Conservation (phyloP, 2,888 invertebrate species). For the Patella caerulea region DNA sequence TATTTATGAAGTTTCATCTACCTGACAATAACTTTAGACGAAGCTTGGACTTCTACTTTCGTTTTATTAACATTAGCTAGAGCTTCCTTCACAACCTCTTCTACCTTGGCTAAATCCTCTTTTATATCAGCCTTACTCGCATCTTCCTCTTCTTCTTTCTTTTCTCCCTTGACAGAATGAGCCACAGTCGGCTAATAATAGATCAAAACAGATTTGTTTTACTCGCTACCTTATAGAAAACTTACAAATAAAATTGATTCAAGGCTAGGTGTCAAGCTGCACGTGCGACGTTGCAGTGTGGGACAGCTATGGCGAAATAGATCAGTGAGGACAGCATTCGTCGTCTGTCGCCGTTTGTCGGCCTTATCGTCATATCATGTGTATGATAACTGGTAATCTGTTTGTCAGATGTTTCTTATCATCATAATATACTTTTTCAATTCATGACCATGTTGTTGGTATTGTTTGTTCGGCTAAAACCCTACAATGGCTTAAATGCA, state of each 20-base stretch:
- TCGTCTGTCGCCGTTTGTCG: too few relatives aligned
- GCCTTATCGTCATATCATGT: too few relatives aligned
- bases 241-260: not conserved
- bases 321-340: too few relatives aligned
- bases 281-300: too few relatives aligned
- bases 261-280: too few relatives aligned
- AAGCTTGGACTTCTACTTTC: constrained; percentile 37
- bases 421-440: too few relatives aligned
- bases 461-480: too few relatives aligned
- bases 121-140: constrained; percentile 31
- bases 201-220: not conserved
- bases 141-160: constrained; percentile 47
- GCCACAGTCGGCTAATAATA: constrained; percentile 11
- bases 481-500: too few relatives aligned
- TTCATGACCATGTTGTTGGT: too few relatives aligned
- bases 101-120: constrained; percentile 34
- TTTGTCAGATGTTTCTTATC: too few relatives aligned
- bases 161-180: constrained; percentile 43
- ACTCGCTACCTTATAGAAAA: not conserved
- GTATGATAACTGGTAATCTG: too few relatives aligned
- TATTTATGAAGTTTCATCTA: constrained; percentile 23
- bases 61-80: constrained; percentile 49
- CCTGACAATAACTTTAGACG: constrained; percentile 45
- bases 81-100: constrained; percentile 56
- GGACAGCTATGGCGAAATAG: too few relatives aligned